Percentiles rank a stretch among this genome's conserved stretches.
Evolutionary conservation across 2,888 invertebrate species (phyloP).

Genomic region (Plebejus melissa): DNA sequence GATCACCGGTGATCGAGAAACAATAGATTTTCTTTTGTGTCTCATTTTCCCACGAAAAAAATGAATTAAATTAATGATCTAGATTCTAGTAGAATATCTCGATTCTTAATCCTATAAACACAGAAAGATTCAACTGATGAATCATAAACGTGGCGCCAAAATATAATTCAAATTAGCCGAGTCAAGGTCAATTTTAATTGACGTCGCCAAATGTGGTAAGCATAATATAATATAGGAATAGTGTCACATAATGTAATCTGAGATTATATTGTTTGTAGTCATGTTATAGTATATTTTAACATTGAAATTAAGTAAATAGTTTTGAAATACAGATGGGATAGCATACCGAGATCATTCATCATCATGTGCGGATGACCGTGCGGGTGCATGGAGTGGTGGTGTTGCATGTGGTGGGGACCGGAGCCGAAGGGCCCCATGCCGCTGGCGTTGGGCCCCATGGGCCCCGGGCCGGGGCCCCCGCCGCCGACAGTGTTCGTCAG

Average conservation of each 20-base stretch:
- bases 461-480: constrained; percentile 57
- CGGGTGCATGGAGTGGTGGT: constrained; percentile 71
- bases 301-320: background rate
- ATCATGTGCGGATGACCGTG: constrained; percentile 74
- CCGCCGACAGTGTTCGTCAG: constrained; percentile 86
- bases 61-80: no score
- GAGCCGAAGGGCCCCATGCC: constrained; percentile 66
- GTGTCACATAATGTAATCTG: background rate
- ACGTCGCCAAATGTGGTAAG: background rate
- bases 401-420: constrained; percentile 70
- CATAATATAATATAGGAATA: background rate
- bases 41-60: no score
- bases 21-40: no score
- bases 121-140: background rate
- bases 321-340: background rate
- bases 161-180: constrained; percentile 5
- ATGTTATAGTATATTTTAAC: background rate
- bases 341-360: constrained; percentile 73
- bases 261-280: background rate
- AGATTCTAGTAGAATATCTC: background rate
- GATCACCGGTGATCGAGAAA: no score
- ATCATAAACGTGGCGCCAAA: background rate
- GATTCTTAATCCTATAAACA: background rate
- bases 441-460: constrained; percentile 60
- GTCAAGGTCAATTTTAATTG: constrained; percentile 1